Conservation (phyloP, 35 echinoderm and acorn worm genomes). For the Heliocidaris erythrogramma region DNA sequence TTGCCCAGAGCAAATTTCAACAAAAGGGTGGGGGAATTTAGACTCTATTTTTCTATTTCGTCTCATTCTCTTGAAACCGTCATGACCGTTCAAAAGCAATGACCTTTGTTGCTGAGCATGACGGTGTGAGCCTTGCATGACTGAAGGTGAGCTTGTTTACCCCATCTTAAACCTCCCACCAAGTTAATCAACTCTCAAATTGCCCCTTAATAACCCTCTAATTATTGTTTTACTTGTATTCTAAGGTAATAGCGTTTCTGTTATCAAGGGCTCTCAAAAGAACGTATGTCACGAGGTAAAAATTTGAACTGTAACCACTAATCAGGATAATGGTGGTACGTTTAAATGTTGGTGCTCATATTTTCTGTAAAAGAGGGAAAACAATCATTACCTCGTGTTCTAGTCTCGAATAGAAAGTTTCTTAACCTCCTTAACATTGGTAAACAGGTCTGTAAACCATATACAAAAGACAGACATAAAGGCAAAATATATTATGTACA, state of each 20-base stretch:
- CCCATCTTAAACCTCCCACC: not conserved
- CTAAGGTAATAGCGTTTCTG: not conserved
- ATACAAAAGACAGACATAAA: no score
- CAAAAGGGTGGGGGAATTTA: constrained; percentile 12
- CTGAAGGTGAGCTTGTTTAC: not conserved
- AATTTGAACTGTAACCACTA: not conserved
- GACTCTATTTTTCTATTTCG: constrained; percentile 13
- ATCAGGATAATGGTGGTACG: not conserved
- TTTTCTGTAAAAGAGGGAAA: not conserved
- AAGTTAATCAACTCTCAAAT: constrained; percentile 8
- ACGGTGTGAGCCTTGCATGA: not conserved
- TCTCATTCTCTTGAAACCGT: not conserved
- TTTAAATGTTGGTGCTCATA: not conserved
- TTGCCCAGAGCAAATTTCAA: not conserved
- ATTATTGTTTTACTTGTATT: constrained; percentile 7
- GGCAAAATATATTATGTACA: no score
- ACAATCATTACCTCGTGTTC: no score
- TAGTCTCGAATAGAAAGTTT: no score
- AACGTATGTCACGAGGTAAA: not conserved
- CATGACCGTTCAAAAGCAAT: constrained; percentile 15
- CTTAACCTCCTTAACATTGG: no score
- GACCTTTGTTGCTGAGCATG: not conserved
- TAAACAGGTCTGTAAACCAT: no score
- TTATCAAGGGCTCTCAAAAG: not conserved
- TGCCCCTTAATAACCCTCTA: not conserved